phyloP scores from a whole-genome alignment of 2,888 invertebrate genomes.

The Callosobruchus maculatus region DNA sequence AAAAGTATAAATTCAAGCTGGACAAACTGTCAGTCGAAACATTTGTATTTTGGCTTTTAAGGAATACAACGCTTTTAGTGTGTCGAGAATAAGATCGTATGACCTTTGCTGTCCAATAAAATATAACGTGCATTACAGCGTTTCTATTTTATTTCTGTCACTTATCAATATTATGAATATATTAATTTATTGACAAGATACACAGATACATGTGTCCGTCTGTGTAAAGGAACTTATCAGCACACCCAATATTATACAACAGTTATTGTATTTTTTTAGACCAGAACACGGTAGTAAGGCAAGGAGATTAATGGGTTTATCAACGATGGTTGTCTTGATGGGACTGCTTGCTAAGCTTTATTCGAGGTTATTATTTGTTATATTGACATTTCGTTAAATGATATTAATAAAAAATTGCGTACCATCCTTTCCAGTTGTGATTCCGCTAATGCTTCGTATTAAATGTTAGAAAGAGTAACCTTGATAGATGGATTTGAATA shows the following conservation, averaged over 20 bases:
- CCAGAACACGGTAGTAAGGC: background rate
- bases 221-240: background rate
- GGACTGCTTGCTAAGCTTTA: background rate
- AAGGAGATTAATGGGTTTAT: background rate
- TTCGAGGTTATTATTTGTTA: background rate
- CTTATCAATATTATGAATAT: no score
- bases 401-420: background rate
- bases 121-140: no score
- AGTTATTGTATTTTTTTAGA: background rate
- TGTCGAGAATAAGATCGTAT: no score
- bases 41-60: no score
- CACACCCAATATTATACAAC: background rate
- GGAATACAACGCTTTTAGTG: no score
- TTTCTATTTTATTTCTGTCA: no score
- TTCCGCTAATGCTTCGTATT: background rate
- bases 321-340: background rate
- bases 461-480: background rate
- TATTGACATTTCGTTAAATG: background rate
- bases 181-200: background rate
- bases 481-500: background rate
- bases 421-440: background rate
- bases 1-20: no score
- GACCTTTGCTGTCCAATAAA: no score
- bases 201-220: background rate
- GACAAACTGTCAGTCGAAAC: no score